phyloP scores from a whole-genome alignment of 2,113 vertebrate species.

The Dryoscopus gambensis region DNA sequence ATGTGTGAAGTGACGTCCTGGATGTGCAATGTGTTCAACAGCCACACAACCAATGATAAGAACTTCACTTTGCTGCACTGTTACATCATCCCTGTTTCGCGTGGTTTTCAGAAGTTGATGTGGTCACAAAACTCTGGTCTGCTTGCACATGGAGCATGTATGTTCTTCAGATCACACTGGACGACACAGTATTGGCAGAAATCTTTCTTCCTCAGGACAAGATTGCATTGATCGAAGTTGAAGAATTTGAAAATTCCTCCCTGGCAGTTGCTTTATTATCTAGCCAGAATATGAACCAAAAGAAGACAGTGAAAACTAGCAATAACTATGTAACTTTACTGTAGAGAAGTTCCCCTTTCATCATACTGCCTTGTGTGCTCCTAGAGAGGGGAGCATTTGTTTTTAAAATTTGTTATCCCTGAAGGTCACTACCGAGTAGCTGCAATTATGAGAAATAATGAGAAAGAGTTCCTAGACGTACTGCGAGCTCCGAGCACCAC shows the following conservation, averaged over 20 bases:
- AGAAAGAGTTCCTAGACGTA: not conserved
- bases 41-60: not conserved
- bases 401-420: not conserved
- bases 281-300: not conserved
- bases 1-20: not conserved
- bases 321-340: not conserved
- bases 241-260: not conserved
- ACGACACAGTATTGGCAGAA: not conserved
- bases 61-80: not conserved
- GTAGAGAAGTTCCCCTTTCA: not conserved
- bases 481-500: not conserved
- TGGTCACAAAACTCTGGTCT: not conserved
- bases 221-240: not conserved
- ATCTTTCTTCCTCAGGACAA: not conserved
- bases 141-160: not conserved
- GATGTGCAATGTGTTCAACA: not conserved
- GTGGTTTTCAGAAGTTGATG: not conserved
- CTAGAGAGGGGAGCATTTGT: not conserved
- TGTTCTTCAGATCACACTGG: not conserved
- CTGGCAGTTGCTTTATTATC: not conserved
- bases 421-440: not conserved
- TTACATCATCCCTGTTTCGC: not conserved
- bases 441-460: not conserved
- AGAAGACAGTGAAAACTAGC: not conserved
- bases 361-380: not conserved